Evolutionary conservation across 1,140 invertebrate genomes (phyloP).

Genomic region (Pararge aegeria): DNA sequence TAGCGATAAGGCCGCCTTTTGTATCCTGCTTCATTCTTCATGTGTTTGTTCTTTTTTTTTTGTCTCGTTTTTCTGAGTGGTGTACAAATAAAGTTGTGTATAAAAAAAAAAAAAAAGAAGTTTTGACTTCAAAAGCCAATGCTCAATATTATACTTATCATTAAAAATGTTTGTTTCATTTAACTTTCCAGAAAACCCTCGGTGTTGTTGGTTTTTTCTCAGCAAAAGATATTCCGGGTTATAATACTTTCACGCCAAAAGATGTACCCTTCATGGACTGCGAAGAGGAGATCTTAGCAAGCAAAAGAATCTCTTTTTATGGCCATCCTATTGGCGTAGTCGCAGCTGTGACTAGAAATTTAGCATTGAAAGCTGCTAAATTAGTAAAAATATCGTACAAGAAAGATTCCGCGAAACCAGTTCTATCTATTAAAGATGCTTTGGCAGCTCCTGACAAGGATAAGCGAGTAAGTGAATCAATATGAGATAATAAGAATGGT

Average conservation of each 20-base stretch:
- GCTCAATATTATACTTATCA: not conserved
- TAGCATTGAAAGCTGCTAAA: slow-evolving; percentile 83
- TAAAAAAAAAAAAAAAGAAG: too few species aligned
- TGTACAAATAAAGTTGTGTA: too few species aligned
- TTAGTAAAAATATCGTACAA: slow-evolving; percentile 85
- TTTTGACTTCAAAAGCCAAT: not conserved
- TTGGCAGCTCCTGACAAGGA: slow-evolving; percentile 70
- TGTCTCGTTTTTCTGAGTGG: too few species aligned
- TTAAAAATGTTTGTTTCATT: not conserved
- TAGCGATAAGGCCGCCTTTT: too few species aligned
- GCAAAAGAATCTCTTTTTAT: slow-evolving; percentile 80
- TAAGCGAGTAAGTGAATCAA: slow-evolving; percentile 45
- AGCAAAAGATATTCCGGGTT: slow-evolving; percentile 88
- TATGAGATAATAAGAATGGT: not conserved
- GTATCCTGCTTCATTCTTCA: too few species aligned
- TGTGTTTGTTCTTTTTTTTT: too few species aligned
- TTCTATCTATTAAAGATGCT: slow-evolving; percentile 81
- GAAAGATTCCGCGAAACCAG: slow-evolving; percentile 47
- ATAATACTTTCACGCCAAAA: slow-evolving; percentile 80
- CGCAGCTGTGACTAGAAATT: slow-evolving; percentile 81
- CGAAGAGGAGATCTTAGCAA: slow-evolving; percentile 80
- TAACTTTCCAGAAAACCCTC: slow-evolving; percentile 75
- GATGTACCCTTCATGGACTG: slow-evolving; percentile 39
- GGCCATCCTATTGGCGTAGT: slow-evolving; percentile 88
- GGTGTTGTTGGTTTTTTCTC: slow-evolving; percentile 87